Evolutionary conservation across 2,888 invertebrate species (phyloP).

Genomic region (Drosophila koepferae): DNA sequence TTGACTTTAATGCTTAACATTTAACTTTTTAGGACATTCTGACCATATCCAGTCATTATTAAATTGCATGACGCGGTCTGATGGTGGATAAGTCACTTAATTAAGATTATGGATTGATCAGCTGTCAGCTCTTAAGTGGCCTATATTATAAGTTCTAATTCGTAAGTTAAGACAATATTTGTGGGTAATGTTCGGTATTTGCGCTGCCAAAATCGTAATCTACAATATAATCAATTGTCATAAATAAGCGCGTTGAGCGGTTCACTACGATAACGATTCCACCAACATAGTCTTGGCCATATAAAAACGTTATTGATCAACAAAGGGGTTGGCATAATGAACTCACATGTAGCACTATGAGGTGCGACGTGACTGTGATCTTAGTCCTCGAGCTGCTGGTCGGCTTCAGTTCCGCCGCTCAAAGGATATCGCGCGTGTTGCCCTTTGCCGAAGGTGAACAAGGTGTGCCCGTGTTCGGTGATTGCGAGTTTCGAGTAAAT

Average conservation of each 20-base stretch:
- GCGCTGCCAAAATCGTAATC: slow-evolving; percentile 1
- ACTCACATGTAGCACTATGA: slow-evolving; percentile 40
- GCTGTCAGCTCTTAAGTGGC: neutral
- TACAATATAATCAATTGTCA: slow-evolving; percentile 11
- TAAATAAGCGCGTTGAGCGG: slow-evolving; percentile 30
- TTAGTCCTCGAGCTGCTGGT: slow-evolving; percentile 51
- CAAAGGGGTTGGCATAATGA: slow-evolving; percentile 37
- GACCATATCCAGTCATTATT: neutral
- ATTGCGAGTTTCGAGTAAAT: slow-evolving; percentile 74
- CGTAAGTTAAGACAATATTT: neutral
- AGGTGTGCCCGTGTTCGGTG: slow-evolving; percentile 63
- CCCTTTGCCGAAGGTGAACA: slow-evolving; percentile 53
- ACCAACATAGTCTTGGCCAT: slow-evolving; percentile 12
- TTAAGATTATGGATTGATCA: neutral
- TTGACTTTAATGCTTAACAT: neutral
- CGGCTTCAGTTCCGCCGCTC: slow-evolving; percentile 15
- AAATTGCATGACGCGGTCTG: too few relatives aligned
- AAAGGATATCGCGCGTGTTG: slow-evolving; percentile 51
- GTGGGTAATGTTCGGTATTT: neutral
- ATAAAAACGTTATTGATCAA: slow-evolving; percentile 44
- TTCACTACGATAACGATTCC: slow-evolving; percentile 25
- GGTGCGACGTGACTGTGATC: slow-evolving; percentile 49
- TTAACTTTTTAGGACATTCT: neutral
- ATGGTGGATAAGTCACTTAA: neutral
- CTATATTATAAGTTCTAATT: neutral